Evolutionary conservation across 30 jellyfish, hydroid and myxozoan species (phyloP), one percentile per base, ranked within the genome.

Genomic region (Pseudorhiza aurosa): DNA sequence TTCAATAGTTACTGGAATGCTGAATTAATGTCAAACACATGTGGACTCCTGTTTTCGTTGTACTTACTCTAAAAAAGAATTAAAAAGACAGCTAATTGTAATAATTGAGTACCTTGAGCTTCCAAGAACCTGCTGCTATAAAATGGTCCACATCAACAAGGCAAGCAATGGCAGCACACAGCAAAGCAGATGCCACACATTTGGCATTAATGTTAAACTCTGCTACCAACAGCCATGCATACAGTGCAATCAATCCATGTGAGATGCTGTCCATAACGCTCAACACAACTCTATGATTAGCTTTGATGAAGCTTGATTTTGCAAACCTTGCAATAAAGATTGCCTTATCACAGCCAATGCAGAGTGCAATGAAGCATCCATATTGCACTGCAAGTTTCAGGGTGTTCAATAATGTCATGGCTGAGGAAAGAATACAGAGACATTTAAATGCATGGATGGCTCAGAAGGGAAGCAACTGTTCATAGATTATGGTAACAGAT

Each of bases 211-310:
- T 9, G 27, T 73, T 83, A 50, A 70, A 74, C 24, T 83, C 86
- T 21, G 63, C 50, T 7, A 60, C 43, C 60, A 83, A 53, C 22
- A 83, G 62, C 97, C 97, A 90, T 8, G 89, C 55, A 32, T 46
- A 65, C n/a, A 75, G 33, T 19, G 97, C 97, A 62, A 90, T 77
- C 18, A 75, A 9, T 8, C 97, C 97, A 75, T 90, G 97, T 0
- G 92, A 56, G 25, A 45, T 0, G 30, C 78, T 83, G 57, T 90
- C 97, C 70, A 74, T 18, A 1, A 90, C 24, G 18, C 90, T 87
- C 9, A 55, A 39, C n/a, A 79, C 30, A 0, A 29, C 17, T 26
- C 12, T 57, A 4, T 59, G 2, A n/a, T 35, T n/a, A 4, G 37
- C 4, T 30, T 27, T 29, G 11, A 40, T 17, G 25, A 36, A 29